Base-by-base conservation (phyloP, 2,888 invertebrate genomes). In the Aquatica leii region DNA sequence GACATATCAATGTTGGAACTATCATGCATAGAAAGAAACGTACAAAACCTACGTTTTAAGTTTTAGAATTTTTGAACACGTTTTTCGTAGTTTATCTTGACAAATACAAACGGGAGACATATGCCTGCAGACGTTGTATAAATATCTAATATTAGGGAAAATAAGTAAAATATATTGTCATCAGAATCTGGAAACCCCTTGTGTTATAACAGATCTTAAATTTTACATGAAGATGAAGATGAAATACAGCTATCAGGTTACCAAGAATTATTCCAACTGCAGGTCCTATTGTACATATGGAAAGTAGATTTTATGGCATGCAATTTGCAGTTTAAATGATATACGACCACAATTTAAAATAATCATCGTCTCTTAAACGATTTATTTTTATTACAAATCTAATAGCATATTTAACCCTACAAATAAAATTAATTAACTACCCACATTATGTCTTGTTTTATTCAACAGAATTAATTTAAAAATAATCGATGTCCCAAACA, bases 241-340 rank as follows among this genome's bases (percentile, higher is more conserved):
- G 63, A 63, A 63, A 63, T 63, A 63, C 49, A 63, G 48, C 53
- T 58, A 52, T 49, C 53, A 57, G 43, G 48, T 50, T 34, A 18
- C 54, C 35, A 63, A 63, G 63, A 63, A 52, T 15, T 48, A 59
- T 59, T 53, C 51, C 46, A 46, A 62, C 62, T 62, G 53, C 21
- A 62, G 53, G 52, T 53, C 53, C 57, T 62, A 62, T 57, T 58
- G 53, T 62, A 56, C 12, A 52, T 55, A 59, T 41, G 63, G 18
- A 35, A n/a, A n/a, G n/a, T 49, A 43, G 49, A 52, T 24, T 60
- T 68, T 69, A 69, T 67, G 65, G 66, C 66, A 62, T 59, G 61
- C 69, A 69, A 69, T 69, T 67, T 69, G 69, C 69, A 69, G 66
- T 69, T 67, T 66, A 65, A 60, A 55, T 67, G 69, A 64, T 49